Conservation (phyloP, 2,113 vertebrate genomes). For the Heloderma charlesbogerti region DNA sequence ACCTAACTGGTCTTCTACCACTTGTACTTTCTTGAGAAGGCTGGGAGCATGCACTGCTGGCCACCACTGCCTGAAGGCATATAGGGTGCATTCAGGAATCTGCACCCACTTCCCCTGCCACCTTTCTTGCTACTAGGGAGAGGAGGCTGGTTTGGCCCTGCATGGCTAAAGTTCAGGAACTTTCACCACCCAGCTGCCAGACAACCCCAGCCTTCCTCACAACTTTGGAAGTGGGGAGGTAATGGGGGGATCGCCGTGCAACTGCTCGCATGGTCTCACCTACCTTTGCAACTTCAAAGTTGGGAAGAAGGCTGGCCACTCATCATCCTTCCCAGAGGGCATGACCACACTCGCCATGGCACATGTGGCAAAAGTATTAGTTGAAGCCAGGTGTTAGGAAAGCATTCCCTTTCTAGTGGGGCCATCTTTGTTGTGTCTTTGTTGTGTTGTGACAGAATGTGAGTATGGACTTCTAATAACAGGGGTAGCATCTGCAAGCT, state of each 20-base stretch:
- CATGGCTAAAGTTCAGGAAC: not conserved
- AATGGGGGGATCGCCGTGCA: not conserved
- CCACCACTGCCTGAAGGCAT: not conserved
- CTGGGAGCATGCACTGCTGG: not conserved
- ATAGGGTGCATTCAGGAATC: not conserved
- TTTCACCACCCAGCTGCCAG: not conserved
- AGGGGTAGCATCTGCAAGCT: not conserved
- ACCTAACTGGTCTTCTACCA: no score
- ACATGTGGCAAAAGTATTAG: not conserved
- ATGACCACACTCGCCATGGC: not conserved
- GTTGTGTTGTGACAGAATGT: not conserved
- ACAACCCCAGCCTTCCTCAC: not conserved
- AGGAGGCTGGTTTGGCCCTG: not conserved
- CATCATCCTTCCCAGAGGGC: not conserved
- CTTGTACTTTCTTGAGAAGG: not conserved
- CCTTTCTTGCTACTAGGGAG: not conserved
- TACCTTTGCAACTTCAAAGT: not conserved
- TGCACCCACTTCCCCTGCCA: not conserved
- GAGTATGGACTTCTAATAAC: not conserved
- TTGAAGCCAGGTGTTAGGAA: not conserved
- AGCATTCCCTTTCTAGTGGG: not conserved
- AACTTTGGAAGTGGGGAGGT: not conserved
- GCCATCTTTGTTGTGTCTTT: no score
- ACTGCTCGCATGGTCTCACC: not conserved
- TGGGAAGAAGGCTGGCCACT: not conserved